Percentiles rank a stretch among this genome's conserved stretches.
Evolutionary conservation across 2,888 invertebrate genomes (phyloP).

Genomic region (Drosophila cracens): DNA sequence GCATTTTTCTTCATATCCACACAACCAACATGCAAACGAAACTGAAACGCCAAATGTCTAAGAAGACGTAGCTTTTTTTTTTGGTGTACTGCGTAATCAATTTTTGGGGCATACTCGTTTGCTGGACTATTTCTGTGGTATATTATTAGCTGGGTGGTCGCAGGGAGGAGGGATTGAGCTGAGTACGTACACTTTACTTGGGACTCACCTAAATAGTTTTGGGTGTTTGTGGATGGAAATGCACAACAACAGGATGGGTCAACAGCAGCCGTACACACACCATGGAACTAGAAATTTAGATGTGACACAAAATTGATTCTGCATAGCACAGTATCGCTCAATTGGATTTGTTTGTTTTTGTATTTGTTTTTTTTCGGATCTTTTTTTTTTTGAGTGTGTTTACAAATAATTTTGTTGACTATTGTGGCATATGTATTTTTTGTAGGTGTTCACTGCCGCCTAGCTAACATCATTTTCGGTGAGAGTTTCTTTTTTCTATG

Average conservation of each 20-base stretch:
- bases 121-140: constrained; percentile 59
- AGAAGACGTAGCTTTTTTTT: constrained; percentile 40
- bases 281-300: constrained; percentile 55
- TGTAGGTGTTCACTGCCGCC: constrained; percentile 5
- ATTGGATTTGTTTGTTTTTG: constrained; percentile 15
- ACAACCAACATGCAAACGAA: constrained; percentile 52
- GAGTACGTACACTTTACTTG: constrained; percentile 3
- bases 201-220: constrained; percentile 64
- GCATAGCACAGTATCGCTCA: constrained; percentile 38
- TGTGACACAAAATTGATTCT: constrained; percentile 32
- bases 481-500: constrained; percentile 31
- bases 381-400: neutral
- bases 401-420: constrained; percentile 51
- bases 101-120: constrained; percentile 51
- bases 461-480: constrained; percentile 56
- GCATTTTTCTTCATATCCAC: constrained; percentile 64
- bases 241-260: constrained; percentile 52
- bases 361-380: constrained; percentile 7
- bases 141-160: constrained; percentile 21
- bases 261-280: constrained; percentile 47
- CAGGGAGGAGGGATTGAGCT: constrained; percentile 21
- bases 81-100: constrained; percentile 72
- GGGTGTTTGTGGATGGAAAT: constrained; percentile 53
- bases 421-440: constrained; percentile 41
- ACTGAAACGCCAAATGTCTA: constrained; percentile 56